Evolutionary conservation across 92 coral and sea anemone genomes (phyloP), one percentile per base, ranked within the genome.

Genomic region (Porites rus): DNA sequence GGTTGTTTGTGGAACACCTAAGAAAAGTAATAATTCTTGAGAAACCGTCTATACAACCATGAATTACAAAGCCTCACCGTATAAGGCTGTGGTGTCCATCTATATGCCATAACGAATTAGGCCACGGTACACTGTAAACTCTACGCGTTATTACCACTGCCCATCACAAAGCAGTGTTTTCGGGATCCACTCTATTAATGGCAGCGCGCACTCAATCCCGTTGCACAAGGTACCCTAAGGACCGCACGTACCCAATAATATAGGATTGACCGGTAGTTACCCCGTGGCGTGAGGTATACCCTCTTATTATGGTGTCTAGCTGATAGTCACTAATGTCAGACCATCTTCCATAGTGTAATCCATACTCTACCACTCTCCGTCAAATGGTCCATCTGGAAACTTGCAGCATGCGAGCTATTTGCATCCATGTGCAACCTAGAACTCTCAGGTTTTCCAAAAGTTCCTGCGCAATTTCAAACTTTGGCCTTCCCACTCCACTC

Each of bases 71-170:
- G 80, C 84, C 84, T 84, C 92, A 89, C 72, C 89, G 89, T 76
- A 89, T 89, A 69, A 84, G 88, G 72, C 89, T 84, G 79, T 84
- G 92, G 70, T 89, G 92, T 46, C 92, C 89, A 76, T 87, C 91
- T 68, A 90, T 69, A 82, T 87, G 91, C 91, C 93, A 87, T 64
- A 89, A 88, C 72, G 85, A 83, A 51, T 89, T 89, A 31, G 85
- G 92, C 84, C 87, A 79, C 25, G 92, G 90, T 64, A 89, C 92
- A 77, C 79, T 62, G 74, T 84, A 89, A 22, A 67, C 86, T 70
- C 92, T 85, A 17, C 90, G 72, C 22, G 70, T 77, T 56, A 89
- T 76, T 84, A 77, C 53, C 58, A 74, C 67, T 64, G 84, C 85
- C 92, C 92, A 89, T 82, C 92, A 67, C 24, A 89, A 70, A 64